Percentiles rank a stretch among this genome's conserved stretches.
phyloP scores from a whole-genome alignment of 2,797 vertebrate species.

The Avahi laniger region DNA sequence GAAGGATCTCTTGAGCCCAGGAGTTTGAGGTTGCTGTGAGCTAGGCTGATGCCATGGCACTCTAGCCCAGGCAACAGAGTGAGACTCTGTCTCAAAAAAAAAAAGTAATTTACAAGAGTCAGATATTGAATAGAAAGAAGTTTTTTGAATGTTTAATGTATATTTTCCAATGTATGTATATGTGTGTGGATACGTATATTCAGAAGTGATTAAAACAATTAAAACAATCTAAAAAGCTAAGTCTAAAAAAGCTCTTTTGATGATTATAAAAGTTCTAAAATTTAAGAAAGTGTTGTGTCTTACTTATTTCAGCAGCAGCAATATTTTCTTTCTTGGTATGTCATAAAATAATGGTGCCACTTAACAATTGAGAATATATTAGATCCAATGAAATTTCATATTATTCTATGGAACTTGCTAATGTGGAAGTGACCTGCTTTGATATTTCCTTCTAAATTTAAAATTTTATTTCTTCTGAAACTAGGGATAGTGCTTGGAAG shows the following conservation, averaged over 20 bases:
- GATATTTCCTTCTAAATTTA: background rate
- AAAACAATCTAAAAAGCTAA: background rate
- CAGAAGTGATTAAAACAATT: background rate
- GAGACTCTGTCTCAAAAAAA: too few relatives aligned
- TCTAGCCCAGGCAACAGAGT: too few relatives aligned
- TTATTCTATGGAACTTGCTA: background rate
- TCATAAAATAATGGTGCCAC: background rate
- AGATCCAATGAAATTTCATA: background rate
- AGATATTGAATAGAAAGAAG: background rate
- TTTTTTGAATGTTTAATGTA: background rate
- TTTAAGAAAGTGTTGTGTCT: background rate
- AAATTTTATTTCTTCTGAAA: slow-evolving; percentile 21
- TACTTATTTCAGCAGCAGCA: background rate
- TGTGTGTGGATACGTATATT: background rate
- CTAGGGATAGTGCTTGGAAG: background rate
- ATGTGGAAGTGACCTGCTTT: background rate
- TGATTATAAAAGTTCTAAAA: background rate
- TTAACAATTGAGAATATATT: background rate
- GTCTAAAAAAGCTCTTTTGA: background rate
- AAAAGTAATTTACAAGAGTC: background rate
- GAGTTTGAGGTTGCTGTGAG: too few relatives aligned
- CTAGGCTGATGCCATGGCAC: too few relatives aligned
- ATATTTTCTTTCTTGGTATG: background rate
- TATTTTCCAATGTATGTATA: background rate
- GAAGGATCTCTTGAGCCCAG: too few relatives aligned